Evolutionary conservation across 2,888 invertebrate genomes (phyloP), one percentile per base, ranked within the genome.

Genomic region (Tridacna gigas): DNA sequence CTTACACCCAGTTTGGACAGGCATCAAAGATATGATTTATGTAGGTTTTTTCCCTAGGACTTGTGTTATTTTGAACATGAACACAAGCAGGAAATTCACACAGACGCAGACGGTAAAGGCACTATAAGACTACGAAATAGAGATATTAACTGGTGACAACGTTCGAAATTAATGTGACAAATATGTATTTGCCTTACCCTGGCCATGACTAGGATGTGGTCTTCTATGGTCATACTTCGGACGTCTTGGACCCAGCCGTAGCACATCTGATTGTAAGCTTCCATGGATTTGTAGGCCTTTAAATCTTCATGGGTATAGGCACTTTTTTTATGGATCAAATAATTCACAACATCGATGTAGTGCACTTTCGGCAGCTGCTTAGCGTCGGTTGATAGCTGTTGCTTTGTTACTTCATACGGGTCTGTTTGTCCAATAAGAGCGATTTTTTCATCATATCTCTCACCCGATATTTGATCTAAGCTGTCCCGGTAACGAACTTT

Each of bases 381-480:
- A 25, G 60, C 28, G 71, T 77, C 60, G 37, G 22, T 71, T n/a
- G 69, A 37, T 20, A 77, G 25, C 11, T 51, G 25, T 4, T 48
- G 66, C 18, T 75, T 80, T 0, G 18, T 45, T 7, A 80, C 9
- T 15, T 75, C 80, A 25, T 80, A 74, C 20, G 75, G 80, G 37
- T 66, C 73, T 65, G 28, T 45, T 65, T 66, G 74, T 0, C 61
- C 63, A 0, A 79, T 79, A 48, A 79, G 66, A 51, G 20, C 13
- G 9, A 73, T 48, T n/a, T 45, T 79, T 63, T 61, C 60, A 7
- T 63, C 63, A 47, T 79, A 79, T 73, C 74, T 61, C 11, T 51
- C 37, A 5, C 48, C 65, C 5, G 22, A 15, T 2, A n/a, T 22
- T 12, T 37, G 28, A 66, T 74, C 74, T 47, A 79, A 37, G n/a